Conservation (phyloP, 2,113 vertebrate genomes). For the Gallinago paraguaiae region DNA sequence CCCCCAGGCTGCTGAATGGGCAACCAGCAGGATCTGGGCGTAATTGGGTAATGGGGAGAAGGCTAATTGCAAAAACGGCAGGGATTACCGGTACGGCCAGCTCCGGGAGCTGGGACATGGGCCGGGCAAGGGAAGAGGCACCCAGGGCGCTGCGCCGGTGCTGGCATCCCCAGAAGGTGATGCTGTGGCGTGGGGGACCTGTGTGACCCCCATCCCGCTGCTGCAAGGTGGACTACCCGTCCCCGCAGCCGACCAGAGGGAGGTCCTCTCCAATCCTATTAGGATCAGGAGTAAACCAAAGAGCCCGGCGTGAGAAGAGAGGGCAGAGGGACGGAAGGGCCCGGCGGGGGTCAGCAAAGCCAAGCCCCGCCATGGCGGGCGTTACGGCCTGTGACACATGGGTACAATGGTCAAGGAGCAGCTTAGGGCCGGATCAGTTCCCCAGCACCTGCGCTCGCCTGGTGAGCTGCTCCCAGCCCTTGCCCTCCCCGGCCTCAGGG, state of each 20-base stretch:
- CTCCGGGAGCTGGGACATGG: rapidly evolving
- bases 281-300: not conserved
- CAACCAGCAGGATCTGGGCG: not conserved
- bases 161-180: not conserved
- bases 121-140: not conserved
- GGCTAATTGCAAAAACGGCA: not conserved
- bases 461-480: not conserved
- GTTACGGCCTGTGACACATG: not conserved
- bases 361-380: not conserved
- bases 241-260: not conserved
- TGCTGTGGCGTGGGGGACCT: not conserved
- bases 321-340: not conserved
- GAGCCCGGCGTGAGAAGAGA: not conserved
- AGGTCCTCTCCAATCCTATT: not conserved
- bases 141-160: not conserved
- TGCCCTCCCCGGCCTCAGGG: rapidly evolving
- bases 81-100: not conserved
- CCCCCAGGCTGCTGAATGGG: not conserved
- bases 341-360: not conserved
- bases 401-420: not conserved
- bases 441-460: not conserved
- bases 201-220: not conserved
- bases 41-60: not conserved
- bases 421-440: not conserved
- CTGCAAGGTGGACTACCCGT: not conserved